phyloP scores from a whole-genome alignment of 1,140 invertebrate species.

The Armadillidium nasatum region DNA sequence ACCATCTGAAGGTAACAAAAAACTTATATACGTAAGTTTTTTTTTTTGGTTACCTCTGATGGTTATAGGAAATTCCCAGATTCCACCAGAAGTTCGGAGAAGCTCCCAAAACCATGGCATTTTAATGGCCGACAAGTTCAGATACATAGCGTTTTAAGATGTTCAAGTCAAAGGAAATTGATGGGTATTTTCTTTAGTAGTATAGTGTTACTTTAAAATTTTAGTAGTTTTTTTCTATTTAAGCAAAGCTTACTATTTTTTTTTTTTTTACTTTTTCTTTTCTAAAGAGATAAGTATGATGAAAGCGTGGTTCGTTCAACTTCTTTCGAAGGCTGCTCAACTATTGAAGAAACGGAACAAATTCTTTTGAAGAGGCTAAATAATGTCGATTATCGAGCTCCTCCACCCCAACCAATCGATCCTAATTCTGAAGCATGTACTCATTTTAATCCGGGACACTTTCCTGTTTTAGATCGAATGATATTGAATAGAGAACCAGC shows the following conservation, averaged over 20 bases:
- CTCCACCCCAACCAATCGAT: conserved; percentile 62
- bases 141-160: no score
- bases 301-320: conserved; percentile 71
- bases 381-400: conserved; percentile 72
- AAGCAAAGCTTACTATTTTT: not conserved
- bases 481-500: conserved; percentile 70
- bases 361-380: conserved; percentile 65
- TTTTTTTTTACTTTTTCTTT: not conserved
- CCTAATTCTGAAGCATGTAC: conserved; percentile 42
- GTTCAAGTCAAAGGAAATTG: no score
- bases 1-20: no score
- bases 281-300: conserved; percentile 55
- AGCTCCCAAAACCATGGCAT: no score
- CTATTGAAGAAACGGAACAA: conserved; percentile 64
- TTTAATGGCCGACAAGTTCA: no score
- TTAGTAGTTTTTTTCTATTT: not conserved
- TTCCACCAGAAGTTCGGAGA: no score
- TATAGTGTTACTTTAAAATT: no score
- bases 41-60: no score
- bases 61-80: no score
- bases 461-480: conserved; percentile 71
- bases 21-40: no score
- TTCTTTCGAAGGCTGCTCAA: conserved; percentile 70
- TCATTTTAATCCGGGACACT: conserved; percentile 51
- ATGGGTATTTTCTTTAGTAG: no score